Conservation (phyloP, 1,140 invertebrate species). For the Drosophila rufa region DNA sequence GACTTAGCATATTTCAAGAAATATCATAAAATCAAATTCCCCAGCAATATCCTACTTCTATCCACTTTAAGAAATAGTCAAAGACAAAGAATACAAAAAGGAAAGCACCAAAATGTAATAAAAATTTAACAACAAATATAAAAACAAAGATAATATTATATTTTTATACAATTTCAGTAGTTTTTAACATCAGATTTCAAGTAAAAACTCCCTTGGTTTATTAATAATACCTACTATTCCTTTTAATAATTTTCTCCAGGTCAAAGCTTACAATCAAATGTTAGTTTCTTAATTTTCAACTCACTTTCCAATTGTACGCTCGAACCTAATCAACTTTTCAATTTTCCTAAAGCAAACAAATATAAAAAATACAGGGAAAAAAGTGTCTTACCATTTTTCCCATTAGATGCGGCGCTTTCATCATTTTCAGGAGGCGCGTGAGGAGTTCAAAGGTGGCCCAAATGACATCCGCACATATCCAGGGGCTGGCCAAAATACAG, state of each 20-base stretch:
- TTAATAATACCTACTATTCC: neutral
- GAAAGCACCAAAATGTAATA: too few species aligned
- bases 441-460: slow-evolving; percentile 67
- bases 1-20: neutral
- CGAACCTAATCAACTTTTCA: slow-evolving; percentile 49
- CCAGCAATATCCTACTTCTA: neutral
- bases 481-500: slow-evolving; percentile 26
- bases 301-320: neutral
- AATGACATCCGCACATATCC: slow-evolving; percentile 50
- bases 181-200: too few species aligned
- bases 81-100: too few species aligned
- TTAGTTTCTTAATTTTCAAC: slow-evolving; percentile 5
- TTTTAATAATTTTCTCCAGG: neutral
- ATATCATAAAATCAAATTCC: neutral
- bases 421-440: slow-evolving; percentile 62
- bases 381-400: slow-evolving; percentile 46
- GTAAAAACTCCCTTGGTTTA: neutral
- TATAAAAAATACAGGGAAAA: slow-evolving; percentile 5
- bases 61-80: too few species aligned
- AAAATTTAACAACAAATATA: too few species aligned
- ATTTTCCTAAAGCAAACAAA: slow-evolving; percentile 46
- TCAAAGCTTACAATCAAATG: neutral
- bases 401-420: slow-evolving; percentile 56
- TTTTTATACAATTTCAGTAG: neutral
- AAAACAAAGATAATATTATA: too few species aligned